Evolutionary conservation across 2,797 vertebrate genomes (phyloP), one percentile per base, ranked within the genome.

Genomic region (Glyptemys insculpta): DNA sequence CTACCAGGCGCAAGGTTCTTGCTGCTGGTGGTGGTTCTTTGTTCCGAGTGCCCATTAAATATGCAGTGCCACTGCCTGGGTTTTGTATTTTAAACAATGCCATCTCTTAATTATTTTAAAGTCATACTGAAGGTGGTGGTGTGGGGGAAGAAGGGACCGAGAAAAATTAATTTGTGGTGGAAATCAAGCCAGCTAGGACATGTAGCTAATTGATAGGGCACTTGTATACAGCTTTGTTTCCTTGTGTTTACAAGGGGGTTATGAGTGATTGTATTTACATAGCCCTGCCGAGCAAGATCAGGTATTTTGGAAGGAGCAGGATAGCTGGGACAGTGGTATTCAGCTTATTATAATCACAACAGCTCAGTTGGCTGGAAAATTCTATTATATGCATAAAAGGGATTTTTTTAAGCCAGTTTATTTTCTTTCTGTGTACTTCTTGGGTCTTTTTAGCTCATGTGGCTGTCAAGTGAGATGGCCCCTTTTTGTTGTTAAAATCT

Each of bases 31-130:
- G 97, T 97, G 95, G 97, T 97, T 97, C 98, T 98, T 98, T 98
- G 98, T 98, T 98, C 98, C 97, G 96, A 96, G 93, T 97, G 97
- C 98, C 98, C 97, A 98, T 98, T 98, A 98, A 98, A 98, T 97
- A 98, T 97, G 98, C 98, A 68, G 97, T 97, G 97, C 97, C 98
- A 97, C 96, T 97, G 97, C 97, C 97, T 96, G 68, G 94, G 94
- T 94, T 85, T 90, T 95, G 91, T 95, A 88, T 89, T 82, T 87
- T 62, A 79, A 95, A 86, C 96, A n/a, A 21, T 95, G 95, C 94
- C 95, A 88, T 59, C 83, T 88, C 87, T 79, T 94, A 47, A 10
- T 91, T 78, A 52, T 87, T 79, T 56, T 41, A 52, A 81, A 96
- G 86, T 92, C 87, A 21, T 90, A 47, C 84, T 37, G 65, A 82